Base-by-base conservation (phyloP, 2,888 invertebrate genomes). In the Luffia ferchaultella region DNA sequence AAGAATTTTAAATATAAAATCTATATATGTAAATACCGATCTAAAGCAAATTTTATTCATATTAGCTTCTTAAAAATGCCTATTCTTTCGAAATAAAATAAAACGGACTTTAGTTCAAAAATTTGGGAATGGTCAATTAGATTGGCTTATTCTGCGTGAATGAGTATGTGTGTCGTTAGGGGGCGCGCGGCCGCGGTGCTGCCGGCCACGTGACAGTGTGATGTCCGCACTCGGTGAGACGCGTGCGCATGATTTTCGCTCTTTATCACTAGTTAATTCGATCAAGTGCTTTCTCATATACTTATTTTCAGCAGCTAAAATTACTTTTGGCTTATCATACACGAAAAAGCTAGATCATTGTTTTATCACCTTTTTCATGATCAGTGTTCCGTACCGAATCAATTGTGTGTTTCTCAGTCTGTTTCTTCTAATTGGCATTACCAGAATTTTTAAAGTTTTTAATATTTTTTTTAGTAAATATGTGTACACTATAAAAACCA, bases 191-290 rank as follows among this genome's bases (percentile, higher is more conserved):
- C 62, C 70, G 64, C 61, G 69, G 18, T 16, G 42, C 65, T 64
- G 74, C 78, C 64, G 82, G 80, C 68, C 82, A 80, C 80, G 69
- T 78, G 78, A 82, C 82, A 70, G 82, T 82, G 76, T 82, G 82
- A 82, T 76, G 77, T 50, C 43, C 18, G 67, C 73, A 30, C 30
- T 30, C 74, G 82, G 82, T 82, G 82, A 82, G 64, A 63, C 16
- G 43, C 43, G 65, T 57, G 58, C 60, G 56, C 50, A 16, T 17
- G 18, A 16, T 20, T 18, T 19, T 42, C 16, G 18, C 45, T 45
- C 16, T 30, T 16, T 19, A 30, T 30, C 12, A 3, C 12, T 30
- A 7, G 30, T 7, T 3, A 30, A 30, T 30, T 30, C 12, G 5
- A 30, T 30, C 5, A 30, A 30, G n/a, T n/a, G n/a, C n/a, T n/a